Evolutionary conservation across 2,797 vertebrate species (phyloP).

Genomic region (Anas georgica): DNA sequence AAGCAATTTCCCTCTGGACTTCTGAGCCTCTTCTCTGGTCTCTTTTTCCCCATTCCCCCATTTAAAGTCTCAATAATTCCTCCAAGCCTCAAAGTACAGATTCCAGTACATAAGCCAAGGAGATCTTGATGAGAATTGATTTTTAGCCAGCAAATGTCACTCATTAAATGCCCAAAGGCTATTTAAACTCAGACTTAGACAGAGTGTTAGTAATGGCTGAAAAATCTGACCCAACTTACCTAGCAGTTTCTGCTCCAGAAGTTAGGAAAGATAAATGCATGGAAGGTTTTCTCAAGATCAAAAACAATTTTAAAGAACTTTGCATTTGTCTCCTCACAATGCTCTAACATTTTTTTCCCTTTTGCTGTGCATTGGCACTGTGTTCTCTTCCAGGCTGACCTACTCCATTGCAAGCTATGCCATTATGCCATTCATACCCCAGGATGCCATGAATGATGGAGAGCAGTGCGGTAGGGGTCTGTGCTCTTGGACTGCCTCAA

Average conservation of each 20-base stretch:
- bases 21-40: not conserved
- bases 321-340: not conserved
- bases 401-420: not conserved
- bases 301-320: not conserved
- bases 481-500: not conserved
- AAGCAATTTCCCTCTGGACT: not conserved
- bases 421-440: too few species aligned
- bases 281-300: not conserved
- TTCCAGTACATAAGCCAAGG: constrained; percentile 1
- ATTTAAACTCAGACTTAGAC: constrained; percentile 33
- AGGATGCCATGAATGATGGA: fast-evolving
- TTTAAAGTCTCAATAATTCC: constrained; percentile 35
- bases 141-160: constrained; percentile 48
- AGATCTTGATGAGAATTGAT: constrained; percentile 62
- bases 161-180: constrained; percentile 39
- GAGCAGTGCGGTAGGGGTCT: not conserved
- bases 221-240: constrained; percentile 8
- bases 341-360: not conserved
- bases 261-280: not conserved
- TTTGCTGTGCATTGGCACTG: not conserved
- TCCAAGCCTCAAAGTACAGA: constrained; percentile 10
- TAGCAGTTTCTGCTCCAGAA: constrained; percentile 14
- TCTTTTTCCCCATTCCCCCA: not conserved
- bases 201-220: constrained; percentile 4
- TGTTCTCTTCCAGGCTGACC: not conserved